These are phyloP conservation scores for Heterotis niloticus DNA, from an alignment of 2,113 vertebrate genomes.

Conservation along the genomic window DNA sequence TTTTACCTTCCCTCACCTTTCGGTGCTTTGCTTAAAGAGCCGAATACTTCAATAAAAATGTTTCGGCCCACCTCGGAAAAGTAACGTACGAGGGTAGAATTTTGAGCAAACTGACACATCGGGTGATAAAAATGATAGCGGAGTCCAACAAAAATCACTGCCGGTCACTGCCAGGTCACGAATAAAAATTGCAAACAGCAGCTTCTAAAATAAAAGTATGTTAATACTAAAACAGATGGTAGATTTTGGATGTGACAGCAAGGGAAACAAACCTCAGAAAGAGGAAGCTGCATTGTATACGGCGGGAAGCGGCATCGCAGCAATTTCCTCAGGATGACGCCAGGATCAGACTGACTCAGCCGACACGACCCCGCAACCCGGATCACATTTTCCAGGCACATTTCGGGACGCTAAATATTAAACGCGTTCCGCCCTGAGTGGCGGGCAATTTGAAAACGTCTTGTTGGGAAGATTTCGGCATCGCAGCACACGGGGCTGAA, in stretches of 20 bases:
- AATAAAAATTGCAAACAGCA: not conserved
- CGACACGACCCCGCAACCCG: too few relatives aligned
- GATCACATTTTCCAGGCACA: not conserved
- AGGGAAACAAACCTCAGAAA: not conserved
- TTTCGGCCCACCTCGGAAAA: not conserved
- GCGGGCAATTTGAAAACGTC: too few relatives aligned
- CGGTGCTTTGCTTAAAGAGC: not conserved
- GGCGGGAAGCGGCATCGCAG: not conserved
- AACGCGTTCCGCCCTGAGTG: not conserved
- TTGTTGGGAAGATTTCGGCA: too few relatives aligned
- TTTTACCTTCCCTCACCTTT: constrained; percentile 12
- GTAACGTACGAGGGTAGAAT: not conserved
- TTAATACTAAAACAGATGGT: not conserved
- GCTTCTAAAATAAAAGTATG: constrained; percentile 6
- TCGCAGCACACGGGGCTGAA: too few relatives aligned
- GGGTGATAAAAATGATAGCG: not conserved
- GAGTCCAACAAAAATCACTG: not conserved
- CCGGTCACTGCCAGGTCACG: not conserved
- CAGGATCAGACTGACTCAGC: not conserved
- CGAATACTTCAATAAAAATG: not conserved
- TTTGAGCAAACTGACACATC: not conserved
- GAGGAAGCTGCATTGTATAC: not conserved
- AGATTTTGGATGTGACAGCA: not conserved
- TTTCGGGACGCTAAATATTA: constrained; percentile 11
- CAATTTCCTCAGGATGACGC: not conserved